phyloP scores from a whole-genome alignment of 2,113 vertebrate species.

The Lepus europaeus region DNA sequence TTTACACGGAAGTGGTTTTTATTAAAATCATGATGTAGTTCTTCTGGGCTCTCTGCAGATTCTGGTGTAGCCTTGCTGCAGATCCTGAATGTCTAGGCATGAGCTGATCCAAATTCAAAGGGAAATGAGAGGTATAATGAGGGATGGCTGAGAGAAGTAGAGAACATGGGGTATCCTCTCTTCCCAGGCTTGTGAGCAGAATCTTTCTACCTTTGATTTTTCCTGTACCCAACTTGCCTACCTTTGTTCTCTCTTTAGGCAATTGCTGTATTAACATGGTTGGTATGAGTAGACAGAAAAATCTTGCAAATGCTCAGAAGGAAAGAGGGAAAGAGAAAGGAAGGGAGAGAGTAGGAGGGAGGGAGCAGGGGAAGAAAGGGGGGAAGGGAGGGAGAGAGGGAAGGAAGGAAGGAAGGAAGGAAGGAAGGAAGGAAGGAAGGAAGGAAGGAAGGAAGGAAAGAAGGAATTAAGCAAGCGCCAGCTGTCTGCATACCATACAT shows the following conservation, averaged over 20 bases:
- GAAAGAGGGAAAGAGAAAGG: not conserved
- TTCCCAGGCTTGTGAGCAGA: not conserved
- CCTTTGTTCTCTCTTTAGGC: not conserved
- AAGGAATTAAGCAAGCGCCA: not conserved
- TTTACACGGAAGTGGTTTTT: not conserved
- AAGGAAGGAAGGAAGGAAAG: not conserved
- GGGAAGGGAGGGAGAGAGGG: not conserved
- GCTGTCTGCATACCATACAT: not conserved
- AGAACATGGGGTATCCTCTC: not conserved
- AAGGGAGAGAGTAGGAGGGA: no score
- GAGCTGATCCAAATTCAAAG: not conserved
- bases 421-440: not conserved
- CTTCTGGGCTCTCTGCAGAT: not conserved
- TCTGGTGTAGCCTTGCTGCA: not conserved
- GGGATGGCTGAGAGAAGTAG: no score
- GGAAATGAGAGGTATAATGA: conserved; percentile 7
- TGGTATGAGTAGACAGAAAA: not conserved
- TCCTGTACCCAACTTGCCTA: not conserved
- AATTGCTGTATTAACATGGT: not conserved
- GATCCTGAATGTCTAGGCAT: not conserved
- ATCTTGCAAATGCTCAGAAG: not conserved
- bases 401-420: not conserved
- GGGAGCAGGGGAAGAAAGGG: not conserved
- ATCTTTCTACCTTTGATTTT: conserved; percentile 25
- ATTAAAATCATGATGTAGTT: not conserved